Percentiles rank a stretch among this genome's conserved stretches.
phyloP scores from a whole-genome alignment of 2,888 invertebrate genomes.

The Tetrapedia diversipes region DNA sequence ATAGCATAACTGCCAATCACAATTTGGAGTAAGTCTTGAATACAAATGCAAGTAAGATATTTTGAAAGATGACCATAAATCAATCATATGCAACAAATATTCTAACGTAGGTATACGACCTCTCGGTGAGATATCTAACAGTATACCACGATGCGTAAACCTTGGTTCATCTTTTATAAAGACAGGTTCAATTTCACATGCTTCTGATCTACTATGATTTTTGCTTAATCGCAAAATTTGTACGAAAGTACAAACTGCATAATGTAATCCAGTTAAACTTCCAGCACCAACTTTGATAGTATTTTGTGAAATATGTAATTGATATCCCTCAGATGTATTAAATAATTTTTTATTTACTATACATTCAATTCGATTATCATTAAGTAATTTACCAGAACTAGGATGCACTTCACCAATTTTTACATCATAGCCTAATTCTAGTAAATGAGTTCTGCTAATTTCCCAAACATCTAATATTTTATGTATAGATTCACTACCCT shows the following conservation, averaged over 20 bases:
- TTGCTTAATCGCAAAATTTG: slow-evolving; percentile 84
- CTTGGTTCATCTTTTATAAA: slow-evolving; percentile 86
- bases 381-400: slow-evolving; percentile 78
- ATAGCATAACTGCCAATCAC: slow-evolving; percentile 83
- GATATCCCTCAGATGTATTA: slow-evolving; percentile 83
- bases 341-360: slow-evolving; percentile 84
- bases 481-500: slow-evolving; percentile 80
- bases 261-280: slow-evolving; percentile 85
- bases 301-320: slow-evolving; percentile 84
- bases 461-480: slow-evolving; percentile 84
- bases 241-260: slow-evolving; percentile 85
- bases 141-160: slow-evolving; percentile 84
- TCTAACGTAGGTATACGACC: slow-evolving; percentile 85
- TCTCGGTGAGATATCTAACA: slow-evolving; percentile 85
- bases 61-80: slow-evolving; percentile 84
- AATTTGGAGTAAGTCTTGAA: slow-evolving; percentile 81
- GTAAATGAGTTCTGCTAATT: slow-evolving; percentile 82
- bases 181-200: slow-evolving; percentile 80
- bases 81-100: slow-evolving; percentile 84
- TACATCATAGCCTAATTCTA: slow-evolving; percentile 83
- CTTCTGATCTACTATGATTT: slow-evolving; percentile 73
- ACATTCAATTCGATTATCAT: slow-evolving; percentile 84
- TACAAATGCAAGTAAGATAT: slow-evolving; percentile 84
- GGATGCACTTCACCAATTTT: slow-evolving; percentile 83
- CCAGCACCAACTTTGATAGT: slow-evolving; percentile 84